Base-by-base conservation (phyloP, 1,140 invertebrate genomes). In the Cydia pomonella region DNA sequence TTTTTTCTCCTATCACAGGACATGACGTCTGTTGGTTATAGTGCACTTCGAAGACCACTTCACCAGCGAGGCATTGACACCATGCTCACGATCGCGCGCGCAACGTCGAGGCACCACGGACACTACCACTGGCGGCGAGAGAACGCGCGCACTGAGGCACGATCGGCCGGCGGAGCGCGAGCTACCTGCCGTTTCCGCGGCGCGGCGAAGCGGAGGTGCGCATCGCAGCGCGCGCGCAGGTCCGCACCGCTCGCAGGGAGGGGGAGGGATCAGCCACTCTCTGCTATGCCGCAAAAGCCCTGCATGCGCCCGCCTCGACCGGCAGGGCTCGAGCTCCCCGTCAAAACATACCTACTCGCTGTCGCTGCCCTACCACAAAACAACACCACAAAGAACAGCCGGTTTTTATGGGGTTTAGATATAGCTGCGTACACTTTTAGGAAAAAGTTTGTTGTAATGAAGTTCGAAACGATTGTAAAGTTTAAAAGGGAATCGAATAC, bases 1-100 rank as follows among this genome's bases (percentile, higher is more conserved):
- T 88, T 92, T 80, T 87, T 90, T 91, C 90, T 91, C 87, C 89
- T 87, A 81, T 92, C 91, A 86, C 91, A 92, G 89, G 91, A 92
- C 91, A 92, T 92, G 79, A 87, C 87, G 87, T 87, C 66, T 79
- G 82, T 86, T 77, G 82, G 13, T 44, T 81, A 76, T 74, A 76
- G 73, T 84, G 73, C 86, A 90, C 88, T 87, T 79, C 41, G 81
- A 85, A 81, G 81, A 86, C 59, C 87, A 91, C 88, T 89, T 88
- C 85, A 91, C 87, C 80, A 87, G 77, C 75, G 82, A 80, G 82
- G 79, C 79, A 82, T 79, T 77, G 83, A 78, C 87, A 90, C 81
- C 89, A 92, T 92, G 84, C 76, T 90, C 82, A 81, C 86, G 80
- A 75, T 73, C 69, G 77, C 79, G 84, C 87, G 85, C 83, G 82